Evolutionary conservation across 1,140 invertebrate genomes (phyloP).

Genomic region (Drosophila triauraria): DNA sequence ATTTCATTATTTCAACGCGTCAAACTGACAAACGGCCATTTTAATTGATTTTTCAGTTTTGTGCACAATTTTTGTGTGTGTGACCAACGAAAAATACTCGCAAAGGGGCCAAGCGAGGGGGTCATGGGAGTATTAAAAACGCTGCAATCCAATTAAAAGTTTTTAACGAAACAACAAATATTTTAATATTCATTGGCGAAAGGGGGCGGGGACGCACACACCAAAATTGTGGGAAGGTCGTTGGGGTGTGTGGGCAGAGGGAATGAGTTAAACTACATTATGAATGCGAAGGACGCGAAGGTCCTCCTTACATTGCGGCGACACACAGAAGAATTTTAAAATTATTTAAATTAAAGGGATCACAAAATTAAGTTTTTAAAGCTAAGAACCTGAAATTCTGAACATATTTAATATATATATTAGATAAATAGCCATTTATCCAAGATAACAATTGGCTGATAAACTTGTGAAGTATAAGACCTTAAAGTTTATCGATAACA

Average conservation of each 20-base stretch:
- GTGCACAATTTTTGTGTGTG: constrained; percentile 30
- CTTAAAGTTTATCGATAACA: no score
- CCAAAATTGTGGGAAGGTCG: neutral
- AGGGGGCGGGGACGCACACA: constrained; percentile 22
- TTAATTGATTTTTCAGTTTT: constrained; percentile 76
- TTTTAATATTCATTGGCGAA: constrained; percentile 70
- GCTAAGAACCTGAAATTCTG: neutral
- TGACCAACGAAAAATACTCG: constrained; percentile 17
- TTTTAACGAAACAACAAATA: constrained; percentile 67
- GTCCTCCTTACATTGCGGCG: neutral
- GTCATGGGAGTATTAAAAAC: constrained; percentile 72
- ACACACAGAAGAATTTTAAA: constrained; percentile 1
- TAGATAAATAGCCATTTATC: no score
- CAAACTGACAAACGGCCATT: constrained; percentile 51
- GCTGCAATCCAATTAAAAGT: constrained; percentile 80
- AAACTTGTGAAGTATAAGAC: neutral
- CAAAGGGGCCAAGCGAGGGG: neutral
- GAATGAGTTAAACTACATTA: constrained; percentile 37
- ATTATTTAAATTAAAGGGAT: neutral
- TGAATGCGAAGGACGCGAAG: neutral
- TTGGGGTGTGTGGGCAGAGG: neutral
- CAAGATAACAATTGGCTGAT: no score
- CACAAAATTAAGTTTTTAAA: neutral
- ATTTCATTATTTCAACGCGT: constrained; percentile 63
- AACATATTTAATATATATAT: neutral